Evolutionary conservation across 2,888 invertebrate genomes (phyloP).

Genomic region (Fragum fragum): DNA sequence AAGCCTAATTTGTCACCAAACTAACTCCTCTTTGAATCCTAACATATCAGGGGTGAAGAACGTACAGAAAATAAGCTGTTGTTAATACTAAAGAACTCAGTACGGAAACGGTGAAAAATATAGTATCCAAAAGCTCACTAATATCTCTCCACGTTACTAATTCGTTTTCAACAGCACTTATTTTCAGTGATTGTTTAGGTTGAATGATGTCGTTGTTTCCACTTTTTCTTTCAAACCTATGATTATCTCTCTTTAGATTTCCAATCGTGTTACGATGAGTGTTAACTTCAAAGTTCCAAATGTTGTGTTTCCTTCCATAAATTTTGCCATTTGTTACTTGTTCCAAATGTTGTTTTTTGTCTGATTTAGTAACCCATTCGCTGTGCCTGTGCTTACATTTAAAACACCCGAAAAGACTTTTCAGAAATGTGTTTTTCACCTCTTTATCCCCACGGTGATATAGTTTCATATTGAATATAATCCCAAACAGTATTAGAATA

Average conservation of each 20-base stretch:
- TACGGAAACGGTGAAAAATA: background rate
- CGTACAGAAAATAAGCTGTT: background rate
- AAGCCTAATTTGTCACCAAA: no score
- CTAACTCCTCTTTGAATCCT: no score
- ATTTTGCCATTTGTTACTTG: background rate
- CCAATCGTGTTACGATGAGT: background rate
- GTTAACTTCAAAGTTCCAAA: background rate
- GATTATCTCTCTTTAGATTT: no score
- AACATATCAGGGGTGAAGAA: background rate
- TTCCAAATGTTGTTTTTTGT: background rate
- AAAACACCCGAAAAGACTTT: background rate
- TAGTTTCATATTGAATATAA: conserved; percentile 10
- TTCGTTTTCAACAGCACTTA: background rate
- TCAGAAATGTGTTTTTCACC: background rate
- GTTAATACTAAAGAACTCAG: background rate
- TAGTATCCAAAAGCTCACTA: background rate
- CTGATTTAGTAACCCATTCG: background rate
- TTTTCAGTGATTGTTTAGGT: background rate
- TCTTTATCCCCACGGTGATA: background rate
- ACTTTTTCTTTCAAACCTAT: no score
- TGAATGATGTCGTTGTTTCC: background rate
- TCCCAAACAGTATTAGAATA: conserved; percentile 7
- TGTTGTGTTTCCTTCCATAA: background rate
- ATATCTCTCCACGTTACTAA: background rate
- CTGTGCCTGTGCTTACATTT: background rate